Base-by-base conservation (phyloP, 2,113 vertebrate genomes). In the Chelonoidis abingdonii region DNA sequence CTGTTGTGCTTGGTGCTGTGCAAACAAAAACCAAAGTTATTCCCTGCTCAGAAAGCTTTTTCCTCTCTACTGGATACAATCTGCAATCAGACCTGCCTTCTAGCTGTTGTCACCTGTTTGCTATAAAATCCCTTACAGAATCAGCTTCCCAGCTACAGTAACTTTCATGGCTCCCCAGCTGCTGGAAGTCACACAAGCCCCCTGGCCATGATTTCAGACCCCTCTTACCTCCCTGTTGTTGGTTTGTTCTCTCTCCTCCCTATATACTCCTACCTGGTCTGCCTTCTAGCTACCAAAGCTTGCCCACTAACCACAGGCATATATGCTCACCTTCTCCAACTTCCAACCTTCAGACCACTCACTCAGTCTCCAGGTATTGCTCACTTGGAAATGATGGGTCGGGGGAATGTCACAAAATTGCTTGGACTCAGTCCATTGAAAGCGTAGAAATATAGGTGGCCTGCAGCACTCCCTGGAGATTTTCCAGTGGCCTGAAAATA, bases 401-500 rank as follows among this genome's bases (percentile, higher is more conserved):
- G 19, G 62, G 76, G 29, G 38, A 72, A 86, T 86, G 72, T 88
- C 89, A 65, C 54, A 59, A 88, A 96, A 14, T 75, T 93, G 75
- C 65, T 44, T 78, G 1, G 75, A 85, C 89, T 80, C 89, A 86
- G 84, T 54, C 1, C 89, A 96, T 93, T 83, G 90, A 91, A 47
- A 93, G 83, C 29, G 88, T 10, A 53, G 85, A 78, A 89, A 52
- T 75, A 29, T 81, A 84, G 87, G 87, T 93, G 72, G 22, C 6
- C 3, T 80, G 87, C 72, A 90, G 87, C 49, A 3, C 31, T 90
- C 89, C 83, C 89, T 3, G 1, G 85, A 41, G 90, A 80, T 53
- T 65, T 96, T 72, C 83, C 90, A 89, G 56, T 82, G 87, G 86
- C 85, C 92, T 88, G 53, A 95, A 92, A 87, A 89, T 49, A 89